These are phyloP conservation scores for Cavia aperea DNA, from an alignment of 2,113 vertebrate species.

Conservation along the genomic window DNA sequence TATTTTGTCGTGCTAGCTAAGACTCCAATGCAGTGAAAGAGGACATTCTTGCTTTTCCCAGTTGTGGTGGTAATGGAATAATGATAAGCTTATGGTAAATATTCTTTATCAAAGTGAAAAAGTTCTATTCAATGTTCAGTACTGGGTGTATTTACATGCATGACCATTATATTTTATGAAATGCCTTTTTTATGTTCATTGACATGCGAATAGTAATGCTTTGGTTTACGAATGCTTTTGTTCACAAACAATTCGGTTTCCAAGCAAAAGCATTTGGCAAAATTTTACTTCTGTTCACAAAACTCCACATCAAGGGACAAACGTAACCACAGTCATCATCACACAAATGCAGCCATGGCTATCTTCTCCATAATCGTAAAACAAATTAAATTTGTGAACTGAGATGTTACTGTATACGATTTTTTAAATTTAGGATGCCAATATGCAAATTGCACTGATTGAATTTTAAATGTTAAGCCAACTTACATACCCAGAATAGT, in stretches of 20 bases:
- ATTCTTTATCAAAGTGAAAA: background rate
- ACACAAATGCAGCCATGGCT: background rate
- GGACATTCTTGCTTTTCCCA: background rate
- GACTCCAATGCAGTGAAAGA: background rate
- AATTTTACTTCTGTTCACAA: background rate
- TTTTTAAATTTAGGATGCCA: background rate
- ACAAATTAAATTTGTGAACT: background rate
- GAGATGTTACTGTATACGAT: too few species aligned
- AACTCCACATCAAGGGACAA: background rate
- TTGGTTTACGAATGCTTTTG: background rate
- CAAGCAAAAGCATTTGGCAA: background rate
- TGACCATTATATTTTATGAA: background rate
- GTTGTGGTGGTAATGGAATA: background rate
- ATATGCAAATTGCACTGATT: background rate
- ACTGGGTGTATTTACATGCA: background rate
- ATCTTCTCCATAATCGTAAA: background rate
- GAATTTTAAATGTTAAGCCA: background rate
- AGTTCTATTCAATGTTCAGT: background rate
- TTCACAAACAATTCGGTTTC: background rate
- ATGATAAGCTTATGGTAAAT: background rate
- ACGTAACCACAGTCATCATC: background rate
- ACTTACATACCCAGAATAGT: background rate
- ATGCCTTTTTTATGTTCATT: background rate
- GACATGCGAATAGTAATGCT: background rate
- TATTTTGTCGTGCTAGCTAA: background rate